Percentiles rank a stretch among this genome's conserved stretches.
phyloP scores from a whole-genome alignment of 2,888 invertebrate species.

The Dynastes tityus region DNA sequence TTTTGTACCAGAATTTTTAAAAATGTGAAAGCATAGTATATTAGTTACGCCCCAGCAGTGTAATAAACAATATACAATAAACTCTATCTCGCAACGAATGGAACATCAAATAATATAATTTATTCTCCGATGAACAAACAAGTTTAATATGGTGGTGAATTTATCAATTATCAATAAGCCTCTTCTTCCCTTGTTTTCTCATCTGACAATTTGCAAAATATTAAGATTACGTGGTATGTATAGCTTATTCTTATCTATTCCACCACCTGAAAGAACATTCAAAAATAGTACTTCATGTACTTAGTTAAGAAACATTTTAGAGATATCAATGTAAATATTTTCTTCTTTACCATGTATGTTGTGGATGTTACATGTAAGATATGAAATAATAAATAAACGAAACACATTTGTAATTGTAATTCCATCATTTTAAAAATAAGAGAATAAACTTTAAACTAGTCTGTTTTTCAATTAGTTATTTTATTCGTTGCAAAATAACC shows the following conservation, averaged over 20 bases:
- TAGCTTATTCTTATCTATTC: too few relatives aligned
- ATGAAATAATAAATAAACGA: constrained; percentile 7
- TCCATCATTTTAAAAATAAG: constrained; percentile 18
- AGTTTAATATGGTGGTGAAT: too few relatives aligned
- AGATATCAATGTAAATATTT: constrained; percentile 34
- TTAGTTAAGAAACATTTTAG: background rate
- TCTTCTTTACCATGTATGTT: constrained; percentile 32
- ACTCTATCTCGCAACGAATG: too few relatives aligned
- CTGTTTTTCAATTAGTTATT: constrained; percentile 24
- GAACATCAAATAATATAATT: too few relatives aligned
- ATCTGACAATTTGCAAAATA: too few relatives aligned
- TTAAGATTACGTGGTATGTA: too few relatives aligned
- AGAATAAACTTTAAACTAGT: constrained; percentile 28
- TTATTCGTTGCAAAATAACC: background rate
- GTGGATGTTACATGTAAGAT: constrained; percentile 21
- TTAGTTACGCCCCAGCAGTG: background rate
- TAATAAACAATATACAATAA: too few relatives aligned
- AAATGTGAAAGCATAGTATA: background rate
- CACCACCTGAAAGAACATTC: background rate
- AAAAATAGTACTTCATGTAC: background rate
- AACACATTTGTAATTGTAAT: constrained; percentile 18
- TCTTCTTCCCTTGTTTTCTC: too few relatives aligned
- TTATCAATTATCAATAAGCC: too few relatives aligned
- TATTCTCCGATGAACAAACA: too few relatives aligned
- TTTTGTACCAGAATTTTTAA: too few relatives aligned